Conservation (phyloP, 2,113 vertebrate species). For the Heterocephalus glaber region DNA sequence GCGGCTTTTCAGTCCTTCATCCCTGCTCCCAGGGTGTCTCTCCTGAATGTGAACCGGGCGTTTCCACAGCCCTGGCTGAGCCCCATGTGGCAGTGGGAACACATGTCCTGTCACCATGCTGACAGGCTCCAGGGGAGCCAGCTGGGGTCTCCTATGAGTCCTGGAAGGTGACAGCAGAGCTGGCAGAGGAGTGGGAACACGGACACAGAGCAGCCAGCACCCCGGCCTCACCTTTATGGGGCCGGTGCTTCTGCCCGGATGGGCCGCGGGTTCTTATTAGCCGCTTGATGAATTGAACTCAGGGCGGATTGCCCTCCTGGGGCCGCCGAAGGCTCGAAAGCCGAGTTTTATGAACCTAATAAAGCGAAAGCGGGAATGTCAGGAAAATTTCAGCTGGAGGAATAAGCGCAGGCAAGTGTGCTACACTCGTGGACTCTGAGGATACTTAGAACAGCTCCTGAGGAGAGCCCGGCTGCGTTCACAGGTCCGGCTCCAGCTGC, state of each 20-base stretch:
- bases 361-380: slow-evolving; percentile 72
- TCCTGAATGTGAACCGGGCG: not conserved
- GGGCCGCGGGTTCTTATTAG: slow-evolving; percentile 75
- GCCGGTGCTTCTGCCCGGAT: slow-evolving; percentile 62
- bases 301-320: slow-evolving; percentile 75
- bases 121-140: not conserved
- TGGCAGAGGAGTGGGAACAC: not conserved
- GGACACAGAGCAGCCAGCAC: slow-evolving; percentile 66
- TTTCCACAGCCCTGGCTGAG: not conserved
- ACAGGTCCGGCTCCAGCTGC: fast-evolving
- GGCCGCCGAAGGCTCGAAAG: slow-evolving; percentile 77
- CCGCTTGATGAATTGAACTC: slow-evolving; percentile 77
- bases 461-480: fast-evolving
- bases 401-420: not conserved
- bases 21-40: not conserved
- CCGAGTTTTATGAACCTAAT: slow-evolving; percentile 84
- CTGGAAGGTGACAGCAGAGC: not conserved
- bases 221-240: slow-evolving; percentile 56
- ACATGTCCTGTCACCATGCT: not conserved
- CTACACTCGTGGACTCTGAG: not conserved
- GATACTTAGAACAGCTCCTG: not conserved
- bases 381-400: slow-evolving; percentile 55
- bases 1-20: not conserved
- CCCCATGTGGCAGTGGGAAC: not conserved
- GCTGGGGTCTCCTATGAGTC: not conserved